Base-by-base conservation (phyloP, 2,888 invertebrate species). In the Cephus pulcher region DNA sequence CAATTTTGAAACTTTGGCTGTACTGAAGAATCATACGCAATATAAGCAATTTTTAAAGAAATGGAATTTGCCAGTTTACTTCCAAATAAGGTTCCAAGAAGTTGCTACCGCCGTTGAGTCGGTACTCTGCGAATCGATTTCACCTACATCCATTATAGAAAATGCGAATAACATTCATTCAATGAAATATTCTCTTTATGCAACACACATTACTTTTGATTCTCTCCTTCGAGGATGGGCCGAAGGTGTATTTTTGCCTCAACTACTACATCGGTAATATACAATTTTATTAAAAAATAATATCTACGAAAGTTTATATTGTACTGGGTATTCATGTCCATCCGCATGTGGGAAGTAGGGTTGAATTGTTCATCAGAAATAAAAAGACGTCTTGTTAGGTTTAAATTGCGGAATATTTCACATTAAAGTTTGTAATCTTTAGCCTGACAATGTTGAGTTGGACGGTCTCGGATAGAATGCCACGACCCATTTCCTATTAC, bases 31-130 rank as follows among this genome's bases (percentile, higher is more conserved):
- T 77, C 95, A 96, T 87, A 91, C 94, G 1, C 95, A 96, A 82
- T 97, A 96, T 88, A 95, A 95, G 87, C 95, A 94, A 82, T 97
- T 98, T 89, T 94, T 97, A 84, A 95, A 95, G 83, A 95, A 97
- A 85, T 99, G 98, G 97, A 98, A 98, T 92, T 93, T 98, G 76
- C 97, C 98, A 15, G 98, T 99, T n/a, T 99, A 99, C 92, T 98
- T 97, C 91, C 98, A 98, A 93, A 97, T 98, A 84, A 94, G 98
- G 84, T 98, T 98, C 92, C 98, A 98, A 93, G 97, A 98, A 92
- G 97, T 98, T 89, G 97, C 97, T 77, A 96, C 96, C 84, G 92
- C 82, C 6, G 86, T 90, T 33, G 92, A 92, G 76, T 86, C 86
- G 68, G 80, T 85, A 34, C 82, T 90, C 40, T 86, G 79, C 37